phyloP scores from a whole-genome alignment of 2,113 vertebrate genomes.

The Eurystomus gularis region DNA sequence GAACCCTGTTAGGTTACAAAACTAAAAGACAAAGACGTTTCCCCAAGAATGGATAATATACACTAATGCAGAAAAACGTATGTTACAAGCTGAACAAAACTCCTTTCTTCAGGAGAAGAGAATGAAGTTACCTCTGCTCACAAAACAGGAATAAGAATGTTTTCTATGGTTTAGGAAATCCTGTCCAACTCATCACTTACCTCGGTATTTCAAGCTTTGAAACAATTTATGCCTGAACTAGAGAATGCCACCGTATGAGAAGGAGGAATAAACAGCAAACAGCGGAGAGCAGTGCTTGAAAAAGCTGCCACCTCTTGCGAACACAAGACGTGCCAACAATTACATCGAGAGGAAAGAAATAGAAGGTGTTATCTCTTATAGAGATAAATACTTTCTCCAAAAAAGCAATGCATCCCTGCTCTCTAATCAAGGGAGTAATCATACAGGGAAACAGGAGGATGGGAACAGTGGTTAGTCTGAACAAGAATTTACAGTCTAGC shows the following conservation, averaged over 20 bases:
- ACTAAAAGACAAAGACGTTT: neutral
- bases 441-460: neutral
- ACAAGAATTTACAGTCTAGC: neutral
- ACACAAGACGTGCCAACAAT: rapidly evolving
- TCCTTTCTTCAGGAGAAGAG: neutral
- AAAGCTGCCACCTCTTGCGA: neutral
- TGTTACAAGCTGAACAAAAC: neutral
- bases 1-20: neutral
- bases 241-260: neutral
- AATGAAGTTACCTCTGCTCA: neutral
- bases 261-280: neutral
- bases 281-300: neutral
- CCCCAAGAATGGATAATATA: neutral
- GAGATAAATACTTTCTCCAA: neutral
- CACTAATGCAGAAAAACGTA: neutral
- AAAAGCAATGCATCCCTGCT: neutral
- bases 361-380: neutral
- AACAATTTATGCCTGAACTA: neutral
- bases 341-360: neutral
- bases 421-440: neutral
- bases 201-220: neutral
- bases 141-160: neutral
- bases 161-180: neutral
- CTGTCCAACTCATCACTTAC: neutral
- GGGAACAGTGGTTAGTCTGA: neutral